Base-by-base conservation (phyloP, 2,888 invertebrate genomes). In the Unio pictorum region DNA sequence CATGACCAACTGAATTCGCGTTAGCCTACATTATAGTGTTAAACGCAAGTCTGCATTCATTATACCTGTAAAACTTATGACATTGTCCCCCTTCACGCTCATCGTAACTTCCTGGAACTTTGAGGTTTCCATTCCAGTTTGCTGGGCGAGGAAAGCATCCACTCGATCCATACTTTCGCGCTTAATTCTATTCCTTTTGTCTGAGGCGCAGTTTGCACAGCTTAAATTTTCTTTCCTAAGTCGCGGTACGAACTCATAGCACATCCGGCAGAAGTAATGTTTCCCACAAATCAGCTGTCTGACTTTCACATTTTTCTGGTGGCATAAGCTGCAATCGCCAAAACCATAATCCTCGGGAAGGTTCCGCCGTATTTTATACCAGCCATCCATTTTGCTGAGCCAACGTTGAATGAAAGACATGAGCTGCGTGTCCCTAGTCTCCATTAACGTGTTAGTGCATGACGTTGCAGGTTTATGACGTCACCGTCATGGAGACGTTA, bases 191-290 rank as follows among this genome's bases (percentile, higher is more conserved):
- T n/a, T 57, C n/a, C 20, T 62, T 55, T 64, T 56, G 8, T 64
- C 67, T 18, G 56, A 61, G 18, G 72, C 67, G 45, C 76, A 77
- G 11, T 58, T 69, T 17, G 66, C 66, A 59, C 81, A 81, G 1
- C 70, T 68, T 60, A 71, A 79, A 62, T 81, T 79, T 0, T 73
- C 74, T 54, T 68, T 72, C 15, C 71, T 66, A 30, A 81, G 71
- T 67, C 76, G 73, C 17, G 81, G 79, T 4, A 75, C 72, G 63
- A 79, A 81, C n/a, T 78, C 73, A 20, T 71, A 69, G 55, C 82
- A 82, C 55, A 75, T 72, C 55, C 73, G 67, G 59, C 82, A 82
- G 61, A 73, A 79, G 65, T 76, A 76, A 67, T 82, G 82, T 30
- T 63, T 72, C 55, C 68, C 70, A 64, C 82, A 82, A 4, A 60